Conservation (phyloP, 2,797 vertebrate genomes). For the Uromys caudimaculatus region DNA sequence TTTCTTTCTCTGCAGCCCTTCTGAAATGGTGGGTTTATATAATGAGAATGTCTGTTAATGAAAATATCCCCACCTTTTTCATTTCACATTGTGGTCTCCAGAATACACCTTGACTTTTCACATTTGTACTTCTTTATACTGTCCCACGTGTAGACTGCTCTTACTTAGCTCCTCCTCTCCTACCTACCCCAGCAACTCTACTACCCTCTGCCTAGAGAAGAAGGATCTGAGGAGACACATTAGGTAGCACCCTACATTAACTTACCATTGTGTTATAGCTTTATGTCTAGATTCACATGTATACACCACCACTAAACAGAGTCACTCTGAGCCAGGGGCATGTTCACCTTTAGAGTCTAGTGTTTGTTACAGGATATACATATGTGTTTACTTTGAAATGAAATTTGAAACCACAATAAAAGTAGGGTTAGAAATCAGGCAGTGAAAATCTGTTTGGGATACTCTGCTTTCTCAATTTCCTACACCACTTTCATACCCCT, state of each 20-base stretch:
- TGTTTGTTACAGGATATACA: conserved; percentile 10
- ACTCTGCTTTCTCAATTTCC: not conserved
- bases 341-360: conserved; percentile 20
- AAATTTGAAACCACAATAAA: conserved; percentile 50
- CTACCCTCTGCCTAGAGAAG: not conserved
- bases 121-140: conserved; percentile 10
- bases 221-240: not conserved
- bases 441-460: not conserved
- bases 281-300: not conserved
- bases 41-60: conserved; percentile 1
- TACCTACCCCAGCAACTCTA: not conserved
- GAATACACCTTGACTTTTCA: conserved; percentile 24
- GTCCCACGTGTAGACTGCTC: not conserved
- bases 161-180: not conserved
- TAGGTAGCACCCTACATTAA: not conserved
- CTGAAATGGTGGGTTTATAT: not conserved
- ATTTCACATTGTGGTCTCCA: not conserved
- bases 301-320: not conserved
- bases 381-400: conserved; percentile 33
- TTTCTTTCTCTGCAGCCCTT: not conserved
- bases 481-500: no score
- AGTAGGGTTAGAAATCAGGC: not conserved
- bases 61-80: not conserved
- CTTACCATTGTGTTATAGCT: not conserved
- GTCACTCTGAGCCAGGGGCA: not conserved